Conservation (phyloP, 2,797 vertebrate genomes). For the Periophthalmus magnuspinnatus region DNA sequence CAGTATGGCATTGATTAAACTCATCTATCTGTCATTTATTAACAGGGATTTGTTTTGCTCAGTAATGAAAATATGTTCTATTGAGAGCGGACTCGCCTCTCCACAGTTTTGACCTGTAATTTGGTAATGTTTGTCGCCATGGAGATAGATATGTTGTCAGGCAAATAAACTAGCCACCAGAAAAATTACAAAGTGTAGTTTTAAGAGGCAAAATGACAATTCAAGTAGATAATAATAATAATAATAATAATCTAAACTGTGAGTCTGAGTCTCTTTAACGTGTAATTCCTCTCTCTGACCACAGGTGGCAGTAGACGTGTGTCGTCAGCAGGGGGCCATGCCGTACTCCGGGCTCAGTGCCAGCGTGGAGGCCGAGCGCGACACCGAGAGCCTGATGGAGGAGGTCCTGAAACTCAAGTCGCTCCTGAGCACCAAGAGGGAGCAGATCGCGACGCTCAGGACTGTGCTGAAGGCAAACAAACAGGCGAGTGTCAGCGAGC, state of each 20-base stretch:
- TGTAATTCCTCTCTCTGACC: neutral
- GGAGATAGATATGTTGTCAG: too few species aligned
- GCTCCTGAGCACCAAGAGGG: conserved; percentile 87
- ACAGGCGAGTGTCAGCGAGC: conserved; percentile 70
- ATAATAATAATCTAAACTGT: neutral
- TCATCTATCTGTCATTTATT: too few species aligned
- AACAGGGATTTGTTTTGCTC: too few species aligned
- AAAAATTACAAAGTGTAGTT: too few species aligned
- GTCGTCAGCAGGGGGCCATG: conserved; percentile 77
- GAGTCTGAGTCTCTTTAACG: neutral
- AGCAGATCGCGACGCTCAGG: conserved; percentile 87
- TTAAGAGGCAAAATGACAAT: neutral
- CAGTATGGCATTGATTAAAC: too few species aligned
- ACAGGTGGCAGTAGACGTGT: conserved; percentile 81
- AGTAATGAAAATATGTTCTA: too few species aligned
- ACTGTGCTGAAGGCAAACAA: conserved; percentile 89
- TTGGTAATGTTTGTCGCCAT: too few species aligned
- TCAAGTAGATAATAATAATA: too few species aligned
- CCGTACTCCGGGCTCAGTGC: conserved; percentile 69
- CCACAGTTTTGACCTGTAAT: too few species aligned
- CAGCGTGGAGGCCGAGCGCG: conserved; percentile 76
- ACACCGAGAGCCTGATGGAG: conserved; percentile 81
- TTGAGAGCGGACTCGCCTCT: too few species aligned
- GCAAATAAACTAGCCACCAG: too few species aligned
- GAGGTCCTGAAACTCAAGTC: conserved; percentile 87